phyloP scores from a whole-genome alignment of 30 jellyfish, hydroid and myxozoan genomes.

The Rhopilema esculentum region DNA sequence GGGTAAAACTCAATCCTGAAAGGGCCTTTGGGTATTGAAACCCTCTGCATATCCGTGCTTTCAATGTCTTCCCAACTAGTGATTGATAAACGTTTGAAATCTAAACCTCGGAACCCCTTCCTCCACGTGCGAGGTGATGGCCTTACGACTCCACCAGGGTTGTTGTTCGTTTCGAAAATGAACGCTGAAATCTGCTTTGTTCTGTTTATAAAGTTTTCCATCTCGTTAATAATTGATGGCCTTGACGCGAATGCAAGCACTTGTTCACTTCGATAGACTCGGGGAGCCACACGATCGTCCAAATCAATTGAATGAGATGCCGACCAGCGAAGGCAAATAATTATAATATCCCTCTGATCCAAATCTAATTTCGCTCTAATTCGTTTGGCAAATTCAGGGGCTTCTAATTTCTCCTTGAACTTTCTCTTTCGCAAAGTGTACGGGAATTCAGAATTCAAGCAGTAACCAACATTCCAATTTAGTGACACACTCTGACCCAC shows the following conservation, averaged over 20 bases:
- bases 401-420: background rate
- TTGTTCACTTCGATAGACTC: background rate
- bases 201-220: constrained; percentile 70
- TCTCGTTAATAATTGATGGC: constrained; percentile 61
- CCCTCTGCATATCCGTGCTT: constrained; percentile 39
- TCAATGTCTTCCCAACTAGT: constrained; percentile 78
- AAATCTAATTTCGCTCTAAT: constrained; percentile 7
- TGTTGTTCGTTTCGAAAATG: constrained; percentile 60
- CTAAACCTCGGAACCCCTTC: constrained; percentile 34
- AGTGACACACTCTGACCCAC: constrained; percentile 14
- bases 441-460: background rate
- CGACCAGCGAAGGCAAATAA: constrained; percentile 17
- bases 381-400: constrained; percentile 8
- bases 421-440: background rate
- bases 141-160: constrained; percentile 33
- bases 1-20: constrained; percentile 60
- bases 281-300: constrained; percentile 5
- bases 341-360: constrained; percentile 29
- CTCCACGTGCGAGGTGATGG: constrained; percentile 76
- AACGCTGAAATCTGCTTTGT: constrained; percentile 63
- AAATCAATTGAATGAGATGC: constrained; percentile 32
- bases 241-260: constrained; percentile 41
- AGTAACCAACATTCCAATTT: background rate
- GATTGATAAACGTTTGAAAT: constrained; percentile 73
- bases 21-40: constrained; percentile 24